Base-by-base conservation (phyloP, 2,888 invertebrate genomes). In the Folsomia manolachei region DNA sequence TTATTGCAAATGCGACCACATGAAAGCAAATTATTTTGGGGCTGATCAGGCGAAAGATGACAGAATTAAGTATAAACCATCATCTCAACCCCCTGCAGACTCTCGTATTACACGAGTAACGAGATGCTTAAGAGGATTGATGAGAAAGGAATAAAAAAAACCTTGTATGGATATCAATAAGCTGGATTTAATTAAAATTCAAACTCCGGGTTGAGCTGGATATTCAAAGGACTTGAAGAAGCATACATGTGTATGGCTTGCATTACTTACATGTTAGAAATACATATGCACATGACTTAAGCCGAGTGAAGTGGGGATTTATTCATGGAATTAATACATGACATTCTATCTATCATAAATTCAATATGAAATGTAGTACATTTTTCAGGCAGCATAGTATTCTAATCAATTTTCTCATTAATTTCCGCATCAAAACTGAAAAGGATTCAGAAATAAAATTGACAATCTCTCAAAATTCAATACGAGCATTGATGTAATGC, bases 171-270 rank as follows among this genome's bases (percentile, higher is more conserved):
- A 67, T 56, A 53, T 25, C 56, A 67, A 67, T 67, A 67, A 67
- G 67, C 67, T 67, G 56, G 56, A 53, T 67, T 67, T 67, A 67
- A 67, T 67, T 67, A 67, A 67, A 67, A 56, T 67, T 67, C 56
- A 27, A 52, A 67, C 51, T 56, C 56, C 27, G n/a, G 19, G 24
- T 21, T 64, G 64, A n/a, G n/a, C n/a, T n/a, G n/a, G n/a, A 64
- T n/a, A 67, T 27, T 67, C 51, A 64, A 18, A 64, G 4, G 39
- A 39, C n/a, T n/a, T n/a, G n/a, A n/a, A n/a, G n/a, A n/a, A n/a
- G n/a, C n/a, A n/a, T n/a, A n/a, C n/a, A n/a, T n/a, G n/a, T n/a
- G n/a, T n/a, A n/a, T n/a, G n/a, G n/a, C n/a, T n/a, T n/a, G n/a
- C n/a, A n/a, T n/a, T n/a, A n/a, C n/a, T n/a, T n/a, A n/a, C n/a